phyloP scores from a whole-genome alignment of 2,888 invertebrate genomes.

The Amphipoea lucens region DNA sequence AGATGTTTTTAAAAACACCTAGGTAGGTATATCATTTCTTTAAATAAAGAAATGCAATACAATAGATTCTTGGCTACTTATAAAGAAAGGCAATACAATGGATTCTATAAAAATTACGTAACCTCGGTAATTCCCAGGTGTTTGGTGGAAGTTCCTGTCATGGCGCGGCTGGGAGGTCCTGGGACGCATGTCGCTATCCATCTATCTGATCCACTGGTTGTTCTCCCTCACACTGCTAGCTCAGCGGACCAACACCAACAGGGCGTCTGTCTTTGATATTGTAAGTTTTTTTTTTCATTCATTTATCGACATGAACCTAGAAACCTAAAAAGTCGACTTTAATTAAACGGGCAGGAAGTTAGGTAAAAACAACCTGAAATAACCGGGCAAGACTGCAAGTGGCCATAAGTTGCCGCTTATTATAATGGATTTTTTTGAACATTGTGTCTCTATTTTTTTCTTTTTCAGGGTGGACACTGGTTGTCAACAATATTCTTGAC shows the following conservation, averaged over 20 bases:
- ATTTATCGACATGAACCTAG: neutral
- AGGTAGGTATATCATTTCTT: accelerated
- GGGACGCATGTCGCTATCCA: slow-evolving; percentile 78
- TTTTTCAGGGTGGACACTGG: slow-evolving; percentile 74
- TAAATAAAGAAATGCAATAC: neutral
- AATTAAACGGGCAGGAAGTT: neutral
- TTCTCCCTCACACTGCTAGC: slow-evolving; percentile 71
- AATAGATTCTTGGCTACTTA: neutral
- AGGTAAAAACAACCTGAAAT: neutral
- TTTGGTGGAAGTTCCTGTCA: slow-evolving; percentile 75
- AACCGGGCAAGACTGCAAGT: neutral
- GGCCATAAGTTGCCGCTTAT: neutral
- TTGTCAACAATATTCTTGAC: slow-evolving; percentile 70
- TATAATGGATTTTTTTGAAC: neutral
- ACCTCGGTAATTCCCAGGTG: slow-evolving; percentile 55
- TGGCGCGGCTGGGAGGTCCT: slow-evolving; percentile 79
- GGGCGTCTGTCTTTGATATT: slow-evolving; percentile 65
- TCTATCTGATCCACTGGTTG: slow-evolving; percentile 78
- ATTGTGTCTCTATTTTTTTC: neutral
- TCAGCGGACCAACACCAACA: slow-evolving; percentile 52
- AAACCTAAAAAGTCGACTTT: neutral
- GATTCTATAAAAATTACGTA: neutral
- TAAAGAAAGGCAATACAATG: neutral
- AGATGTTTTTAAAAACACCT: neutral
- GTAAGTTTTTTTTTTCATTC: slow-evolving; percentile 58